phyloP scores from a whole-genome alignment of 92 coral and sea anemone species.

The Heteractis magnifica region DNA sequence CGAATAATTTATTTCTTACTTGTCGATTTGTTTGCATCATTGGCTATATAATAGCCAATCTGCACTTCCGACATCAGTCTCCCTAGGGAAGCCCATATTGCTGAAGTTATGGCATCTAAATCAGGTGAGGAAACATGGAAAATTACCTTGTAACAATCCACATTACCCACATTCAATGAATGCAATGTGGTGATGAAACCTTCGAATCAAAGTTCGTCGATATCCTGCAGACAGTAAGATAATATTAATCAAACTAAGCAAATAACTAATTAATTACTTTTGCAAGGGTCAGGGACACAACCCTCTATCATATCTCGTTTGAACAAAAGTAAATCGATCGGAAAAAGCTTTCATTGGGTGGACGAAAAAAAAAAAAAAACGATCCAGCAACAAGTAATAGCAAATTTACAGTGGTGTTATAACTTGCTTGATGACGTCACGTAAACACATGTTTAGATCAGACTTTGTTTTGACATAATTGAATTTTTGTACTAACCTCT shows the following conservation, averaged over 20 bases:
- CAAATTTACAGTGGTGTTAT: too few relatives aligned
- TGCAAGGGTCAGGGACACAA: too few relatives aligned
- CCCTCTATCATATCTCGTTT: too few relatives aligned
- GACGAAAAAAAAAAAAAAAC: too few relatives aligned
- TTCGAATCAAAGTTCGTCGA: neutral
- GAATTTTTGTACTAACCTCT: neutral
- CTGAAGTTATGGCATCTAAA: neutral
- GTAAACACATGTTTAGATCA: too few relatives aligned
- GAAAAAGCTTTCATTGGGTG: too few relatives aligned
- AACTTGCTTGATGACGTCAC: too few relatives aligned
- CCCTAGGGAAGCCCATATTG: neutral
- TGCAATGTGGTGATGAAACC: neutral
- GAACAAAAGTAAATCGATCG: too few relatives aligned
- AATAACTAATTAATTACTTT: too few relatives aligned
- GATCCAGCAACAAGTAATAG: too few relatives aligned
- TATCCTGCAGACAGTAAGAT: neutral
- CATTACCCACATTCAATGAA: neutral
- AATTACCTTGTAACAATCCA: neutral
- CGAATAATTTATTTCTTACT: neutral
- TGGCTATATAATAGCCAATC: neutral
- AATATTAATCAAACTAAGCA: too few relatives aligned
- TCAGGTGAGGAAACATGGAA: neutral
- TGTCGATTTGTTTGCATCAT: neutral
- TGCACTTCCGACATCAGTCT: neutral
- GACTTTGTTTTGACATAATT: too few relatives aligned